Conservation (phyloP, 2,113 vertebrate species). For the Phyllostomus hastatus region DNA sequence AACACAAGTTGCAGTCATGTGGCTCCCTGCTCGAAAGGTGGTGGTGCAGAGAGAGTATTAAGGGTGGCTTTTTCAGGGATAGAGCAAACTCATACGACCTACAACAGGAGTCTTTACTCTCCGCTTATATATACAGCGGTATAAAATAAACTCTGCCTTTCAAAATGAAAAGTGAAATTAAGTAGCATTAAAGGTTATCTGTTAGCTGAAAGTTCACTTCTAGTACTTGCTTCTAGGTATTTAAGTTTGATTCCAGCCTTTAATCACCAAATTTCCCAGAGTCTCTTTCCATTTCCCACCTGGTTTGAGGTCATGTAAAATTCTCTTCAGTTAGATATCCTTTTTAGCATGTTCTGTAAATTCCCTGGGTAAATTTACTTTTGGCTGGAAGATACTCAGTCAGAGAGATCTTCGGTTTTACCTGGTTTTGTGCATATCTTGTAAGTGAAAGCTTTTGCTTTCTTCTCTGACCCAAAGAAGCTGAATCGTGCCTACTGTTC, state of each 20-base stretch:
- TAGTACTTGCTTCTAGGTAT: not conserved
- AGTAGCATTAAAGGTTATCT: not conserved
- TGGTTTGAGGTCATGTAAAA: not conserved
- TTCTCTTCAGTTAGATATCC: conserved; percentile 51
- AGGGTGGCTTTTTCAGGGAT: not conserved
- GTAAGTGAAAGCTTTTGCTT: not conserved
- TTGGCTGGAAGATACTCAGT: conserved; percentile 30
- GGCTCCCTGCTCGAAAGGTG: not conserved
- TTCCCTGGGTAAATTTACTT: conserved; percentile 16
- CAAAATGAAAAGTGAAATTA: conserved; percentile 14
- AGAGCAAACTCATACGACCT: not conserved
- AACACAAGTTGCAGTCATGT: conserved; percentile 41
- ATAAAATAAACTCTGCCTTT: conserved; percentile 17
- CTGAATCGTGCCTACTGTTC: not conserved
- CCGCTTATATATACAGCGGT: not conserved
- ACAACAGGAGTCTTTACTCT: not conserved
- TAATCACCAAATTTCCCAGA: not conserved
- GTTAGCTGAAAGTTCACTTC: not conserved
- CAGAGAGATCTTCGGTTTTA: not conserved
- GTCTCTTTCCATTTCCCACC: conserved; percentile 13
- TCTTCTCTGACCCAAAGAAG: not conserved
- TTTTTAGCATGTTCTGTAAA: conserved; percentile 29
- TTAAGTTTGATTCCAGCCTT: not conserved
- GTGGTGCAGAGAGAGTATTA: not conserved
- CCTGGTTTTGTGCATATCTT: not conserved